These are phyloP conservation scores for Heteromurus nitidus DNA, from an alignment of 2,888 invertebrate species.

Conservation along the genomic window DNA sequence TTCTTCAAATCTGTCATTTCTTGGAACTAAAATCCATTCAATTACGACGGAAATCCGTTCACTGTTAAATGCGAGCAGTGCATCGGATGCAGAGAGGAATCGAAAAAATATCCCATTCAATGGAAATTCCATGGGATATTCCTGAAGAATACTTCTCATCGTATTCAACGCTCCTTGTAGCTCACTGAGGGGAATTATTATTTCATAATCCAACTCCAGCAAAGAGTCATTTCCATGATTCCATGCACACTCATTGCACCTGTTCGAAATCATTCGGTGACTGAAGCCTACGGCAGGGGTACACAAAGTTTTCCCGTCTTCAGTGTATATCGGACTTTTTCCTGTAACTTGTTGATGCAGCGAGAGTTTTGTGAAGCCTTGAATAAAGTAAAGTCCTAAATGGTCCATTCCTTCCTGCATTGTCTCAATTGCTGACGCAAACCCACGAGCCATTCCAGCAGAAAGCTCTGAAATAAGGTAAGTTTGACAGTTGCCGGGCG, in stretches of 20 bases:
- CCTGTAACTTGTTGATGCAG: slow-evolving; percentile 35
- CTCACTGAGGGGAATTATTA: slow-evolving; percentile 30
- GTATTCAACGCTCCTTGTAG: slow-evolving; percentile 23
- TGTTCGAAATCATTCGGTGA: slow-evolving; percentile 28
- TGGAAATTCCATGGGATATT: slow-evolving; percentile 19
- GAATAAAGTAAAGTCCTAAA: slow-evolving; percentile 28
- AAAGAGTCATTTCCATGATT: slow-evolving; percentile 11
- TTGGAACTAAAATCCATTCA: slow-evolving; percentile 20
- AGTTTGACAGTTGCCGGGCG: slow-evolving; percentile 26
- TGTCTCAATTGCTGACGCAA: slow-evolving; percentile 10
- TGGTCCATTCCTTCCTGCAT: slow-evolving; percentile 28
- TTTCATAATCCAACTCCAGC: slow-evolving; percentile 2
- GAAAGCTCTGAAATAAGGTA: slow-evolving; percentile 43
- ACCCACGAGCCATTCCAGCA: neutral
- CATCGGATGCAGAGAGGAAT: slow-evolving; percentile 20
- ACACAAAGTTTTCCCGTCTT: slow-evolving; percentile 28
- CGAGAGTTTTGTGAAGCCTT: slow-evolving; percentile 35
- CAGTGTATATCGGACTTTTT: slow-evolving; percentile 48
- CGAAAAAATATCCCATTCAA: slow-evolving; percentile 20
- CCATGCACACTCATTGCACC: slow-evolving; percentile 35
- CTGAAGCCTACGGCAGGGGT: slow-evolving; percentile 23
- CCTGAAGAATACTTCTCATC: neutral
- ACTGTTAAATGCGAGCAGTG: slow-evolving; percentile 8
- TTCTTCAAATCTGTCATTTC: slow-evolving; percentile 15
- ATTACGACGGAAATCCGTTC: slow-evolving; percentile 5